These are phyloP conservation scores for Malacoraja senta DNA, from an alignment of 2,797 vertebrate species.

Conservation along the genomic window DNA sequence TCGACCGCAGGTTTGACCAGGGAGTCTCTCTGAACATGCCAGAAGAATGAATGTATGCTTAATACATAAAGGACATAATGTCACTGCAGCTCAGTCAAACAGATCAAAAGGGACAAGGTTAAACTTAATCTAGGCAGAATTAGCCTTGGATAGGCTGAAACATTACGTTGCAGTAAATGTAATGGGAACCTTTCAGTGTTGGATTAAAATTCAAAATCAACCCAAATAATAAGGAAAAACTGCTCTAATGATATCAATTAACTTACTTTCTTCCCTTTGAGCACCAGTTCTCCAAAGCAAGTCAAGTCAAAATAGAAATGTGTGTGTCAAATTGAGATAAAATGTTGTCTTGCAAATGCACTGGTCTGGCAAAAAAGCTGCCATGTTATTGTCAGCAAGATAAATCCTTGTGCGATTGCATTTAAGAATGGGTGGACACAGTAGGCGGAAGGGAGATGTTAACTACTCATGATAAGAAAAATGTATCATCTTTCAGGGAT, in stretches of 20 bases:
- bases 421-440: not conserved
- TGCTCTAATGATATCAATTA: not conserved
- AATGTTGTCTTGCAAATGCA: not conserved
- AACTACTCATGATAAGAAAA: not conserved
- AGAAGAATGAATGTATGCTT: not conserved
- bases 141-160: not conserved
- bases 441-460: not conserved
- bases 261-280: not conserved
- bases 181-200: not conserved
- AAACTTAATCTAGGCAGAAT: not conserved
- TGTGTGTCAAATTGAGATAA: not conserved
- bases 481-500: not conserved
- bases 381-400: not conserved
- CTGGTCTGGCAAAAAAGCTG: not conserved
- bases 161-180: not conserved
- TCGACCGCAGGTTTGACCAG: not conserved
- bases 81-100: not conserved
- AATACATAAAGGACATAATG: not conserved
- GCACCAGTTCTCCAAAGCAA: not conserved
- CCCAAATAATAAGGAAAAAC: not conserved
- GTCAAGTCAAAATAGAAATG: not conserved
- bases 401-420: not conserved
- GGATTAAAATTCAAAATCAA: conserved; percentile 3
- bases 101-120: not conserved
- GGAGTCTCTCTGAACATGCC: not conserved